Evolutionary conservation across 2,888 invertebrate species (phyloP), one percentile per base, ranked within the genome.

Genomic region (Diadegma fenestrale): DNA sequence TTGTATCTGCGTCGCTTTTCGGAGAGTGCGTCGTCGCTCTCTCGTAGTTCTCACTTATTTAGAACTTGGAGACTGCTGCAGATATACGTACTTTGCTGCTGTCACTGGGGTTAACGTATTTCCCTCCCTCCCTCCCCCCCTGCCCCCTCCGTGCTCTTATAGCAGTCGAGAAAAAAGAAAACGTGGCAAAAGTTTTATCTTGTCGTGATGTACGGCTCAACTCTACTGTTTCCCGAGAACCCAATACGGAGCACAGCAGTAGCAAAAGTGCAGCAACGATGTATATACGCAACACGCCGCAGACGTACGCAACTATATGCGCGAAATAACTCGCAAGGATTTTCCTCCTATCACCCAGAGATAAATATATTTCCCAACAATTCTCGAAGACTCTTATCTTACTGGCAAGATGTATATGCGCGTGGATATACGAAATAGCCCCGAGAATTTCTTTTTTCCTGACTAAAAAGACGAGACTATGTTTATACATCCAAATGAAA

Each of bases 141-240:
- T 41, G 54, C 76, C 48, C 76, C 30, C 43, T 76, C 76, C 14
- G 51, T 30, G 26, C 68, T 79, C 54, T 77, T 61, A 17, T 41
- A 22, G 37, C 45, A 58, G 33, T n/a, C 43, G 68, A 61, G 69
- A 81, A 79, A 77, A 82, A 82, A 75, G 84, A 76, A 77, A 77
- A 71, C 71, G 82, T 81, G 87, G 80, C 81, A 87, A 88, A 80
- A 88, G 86, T 88, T 88, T 88, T 88, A 88, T 88, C 88, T 88
- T 84, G 77, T 17, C 80, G 86, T 88, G 87, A 88, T 88, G 88
- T 88, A 88, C 85, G 88, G 76, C 81, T 80, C 66, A 85, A 87
- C 86, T 87, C 86, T 63, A 84, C 80, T 85, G 84, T 84, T 87
- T 82, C 75, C 80, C 80, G 86, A 77, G 84, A 73, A 86, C 66